Conservation (phyloP, 2,797 vertebrate genomes). For the Enteromius trimaculatus region DNA sequence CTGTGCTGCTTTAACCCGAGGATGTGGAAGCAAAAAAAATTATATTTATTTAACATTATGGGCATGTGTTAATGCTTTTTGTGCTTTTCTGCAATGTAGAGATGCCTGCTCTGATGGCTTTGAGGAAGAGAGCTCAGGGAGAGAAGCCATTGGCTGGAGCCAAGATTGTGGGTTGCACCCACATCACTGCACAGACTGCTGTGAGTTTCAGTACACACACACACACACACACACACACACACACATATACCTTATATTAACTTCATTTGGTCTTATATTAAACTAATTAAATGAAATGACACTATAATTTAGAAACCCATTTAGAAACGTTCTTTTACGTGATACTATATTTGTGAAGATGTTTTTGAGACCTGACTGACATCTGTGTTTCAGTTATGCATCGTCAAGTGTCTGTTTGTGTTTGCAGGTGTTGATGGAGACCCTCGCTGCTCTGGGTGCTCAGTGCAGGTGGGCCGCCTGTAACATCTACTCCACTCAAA, state of each 20-base stretch:
- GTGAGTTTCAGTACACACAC: slow-evolving; percentile 75
- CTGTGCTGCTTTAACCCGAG: not conserved
- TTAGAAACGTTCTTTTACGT: not conserved
- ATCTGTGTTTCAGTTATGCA: not conserved
- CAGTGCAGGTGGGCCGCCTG: slow-evolving; percentile 98
- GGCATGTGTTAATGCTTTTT: slow-evolving; percentile 5
- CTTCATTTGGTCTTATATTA: not conserved
- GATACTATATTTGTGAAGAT: not conserved
- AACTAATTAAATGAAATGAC: not conserved
- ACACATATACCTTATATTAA: not conserved
- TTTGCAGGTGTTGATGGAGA: slow-evolving; percentile 94
- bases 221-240: not conserved
- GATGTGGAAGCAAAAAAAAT: not conserved
- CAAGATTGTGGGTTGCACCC: slow-evolving; percentile 98
- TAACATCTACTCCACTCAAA: slow-evolving; percentile 98
- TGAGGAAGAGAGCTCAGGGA: slow-evolving; percentile 97
- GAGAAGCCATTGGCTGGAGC: slow-evolving; percentile 96
- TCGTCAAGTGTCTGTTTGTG: slow-evolving; percentile 4
- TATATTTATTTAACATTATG: not conserved
- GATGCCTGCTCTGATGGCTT: slow-evolving; percentile 97
- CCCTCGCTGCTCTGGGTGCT: slow-evolving; percentile 90
- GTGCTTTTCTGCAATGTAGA: slow-evolving; percentile 74
- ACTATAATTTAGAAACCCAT: not conserved
- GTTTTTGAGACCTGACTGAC: not conserved
- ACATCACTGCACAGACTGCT: slow-evolving; percentile 97